Base-by-base conservation (phyloP, 92 coral and sea anemone genomes). In the Parazoanthus atlanticus region DNA sequence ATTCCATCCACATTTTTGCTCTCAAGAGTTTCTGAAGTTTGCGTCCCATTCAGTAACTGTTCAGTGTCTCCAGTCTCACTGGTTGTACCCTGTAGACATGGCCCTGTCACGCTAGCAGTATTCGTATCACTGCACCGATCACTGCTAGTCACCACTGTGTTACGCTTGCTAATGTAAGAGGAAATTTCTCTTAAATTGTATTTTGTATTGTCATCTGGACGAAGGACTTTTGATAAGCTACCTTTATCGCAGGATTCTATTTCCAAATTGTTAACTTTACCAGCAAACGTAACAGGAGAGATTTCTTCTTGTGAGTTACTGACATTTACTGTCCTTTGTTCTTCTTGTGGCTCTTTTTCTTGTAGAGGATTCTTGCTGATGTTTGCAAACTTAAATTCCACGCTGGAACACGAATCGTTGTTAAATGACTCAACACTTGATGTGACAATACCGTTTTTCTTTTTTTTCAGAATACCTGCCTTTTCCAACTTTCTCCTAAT, bases 401-500 rank as follows among this genome's bases (percentile, higher is more conserved):
- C 36, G 29, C 30, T 40, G 34, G 78, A 34, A 34, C 15, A 83
- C 7, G 65, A n/a, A 41, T 70, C 61, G 29, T 84, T 30, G 65
- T 69, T 36, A 43, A 70, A 70, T 29, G 87, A 84, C 34, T 43
- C 43, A 69, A 52, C 36, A 74, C 87, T 84, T 41, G 49, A 46
- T 26, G 78, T 70, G 17, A 30, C 40, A 30, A 17, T 8, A 1
- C 26, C n/a, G 28, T 8, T 47, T 43, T 72, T 41, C 65, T 69
- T 66, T 69, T 66, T 75, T 83, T 83, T 83, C 31, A 83, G 43
- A 66, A 69, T 11, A 6, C 64, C 76, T 26, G n/a, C 65, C 7
- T 26, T 83, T 83, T 83, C 87, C 74, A 67, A 84, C 12, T 74
- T 70, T 84, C 78, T 84, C 34, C 66, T 28, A 69, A 84, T 69